phyloP scores from a whole-genome alignment of 2,888 invertebrate genomes.

The Artemia sinica region DNA sequence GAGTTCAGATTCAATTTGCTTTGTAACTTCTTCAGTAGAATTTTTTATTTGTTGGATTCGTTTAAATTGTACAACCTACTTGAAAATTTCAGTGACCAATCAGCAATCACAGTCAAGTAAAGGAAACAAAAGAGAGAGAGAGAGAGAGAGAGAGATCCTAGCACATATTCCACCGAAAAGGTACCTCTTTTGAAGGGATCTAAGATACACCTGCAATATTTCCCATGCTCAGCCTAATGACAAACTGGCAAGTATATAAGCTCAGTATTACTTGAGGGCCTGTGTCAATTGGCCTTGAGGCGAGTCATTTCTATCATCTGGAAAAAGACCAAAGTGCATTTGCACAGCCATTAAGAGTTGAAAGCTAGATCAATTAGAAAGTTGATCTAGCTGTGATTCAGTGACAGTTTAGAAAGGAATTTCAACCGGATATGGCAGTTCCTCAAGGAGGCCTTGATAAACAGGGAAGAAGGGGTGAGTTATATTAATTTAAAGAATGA shows the following conservation, averaged over 20 bases:
- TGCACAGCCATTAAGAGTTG: slow-evolving; percentile 11
- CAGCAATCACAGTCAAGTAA: too few species aligned
- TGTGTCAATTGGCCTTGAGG: slow-evolving; percentile 12
- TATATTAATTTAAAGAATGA: not conserved
- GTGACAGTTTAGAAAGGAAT: too few species aligned
- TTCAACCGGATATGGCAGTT: not conserved
- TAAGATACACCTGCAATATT: not conserved
- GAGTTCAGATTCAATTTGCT: too few species aligned
- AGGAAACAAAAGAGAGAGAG: too few species aligned
- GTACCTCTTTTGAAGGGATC: not conserved
- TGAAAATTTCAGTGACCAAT: too few species aligned
- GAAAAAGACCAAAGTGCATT: slow-evolving; percentile 4
- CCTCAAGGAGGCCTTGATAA: not conserved
- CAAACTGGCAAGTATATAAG: slow-evolving; percentile 22
- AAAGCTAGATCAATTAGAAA: slow-evolving; percentile 11
- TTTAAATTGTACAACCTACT: too few species aligned
- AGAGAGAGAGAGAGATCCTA: not conserved
- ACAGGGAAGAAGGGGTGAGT: slow-evolving; percentile 7
- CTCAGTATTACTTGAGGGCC: slow-evolving; percentile 8
- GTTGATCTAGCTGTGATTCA: not conserved
- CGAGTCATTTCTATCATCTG: slow-evolving; percentile 8
- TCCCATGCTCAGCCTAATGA: slow-evolving; percentile 17
- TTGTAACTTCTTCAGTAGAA: too few species aligned
- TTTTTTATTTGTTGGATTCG: too few species aligned
- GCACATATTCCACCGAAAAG: slow-evolving; percentile 7